Evolutionary conservation across 2,797 vertebrate genomes (phyloP).

Genomic region (Gadopsis bispinosus): DNA sequence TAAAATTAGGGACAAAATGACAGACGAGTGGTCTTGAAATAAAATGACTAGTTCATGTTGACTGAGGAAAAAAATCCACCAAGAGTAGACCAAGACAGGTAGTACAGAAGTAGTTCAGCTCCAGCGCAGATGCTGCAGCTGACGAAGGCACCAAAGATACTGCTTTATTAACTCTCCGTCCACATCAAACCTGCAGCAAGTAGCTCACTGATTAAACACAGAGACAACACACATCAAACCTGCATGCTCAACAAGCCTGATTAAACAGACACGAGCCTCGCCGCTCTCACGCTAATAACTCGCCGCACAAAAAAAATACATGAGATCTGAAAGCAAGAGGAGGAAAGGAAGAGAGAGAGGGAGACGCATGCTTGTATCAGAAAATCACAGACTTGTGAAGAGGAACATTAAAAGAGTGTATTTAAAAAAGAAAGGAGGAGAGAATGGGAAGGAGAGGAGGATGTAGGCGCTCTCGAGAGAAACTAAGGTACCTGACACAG

Average conservation of each 20-base stretch:
- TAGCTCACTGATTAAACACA: conserved; percentile 83
- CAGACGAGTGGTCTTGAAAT: neutral
- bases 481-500: conserved; percentile 70
- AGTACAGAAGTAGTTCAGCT: conserved; percentile 34
- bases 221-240: conserved; percentile 87
- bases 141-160: conserved; percentile 84
- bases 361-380: conserved; percentile 64
- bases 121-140: conserved; percentile 62
- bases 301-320: conserved; percentile 62
- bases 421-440: conserved; percentile 61
- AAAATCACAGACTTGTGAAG: conserved; percentile 72
- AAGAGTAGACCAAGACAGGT: conserved; percentile 28
- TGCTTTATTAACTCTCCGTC: conserved; percentile 85
- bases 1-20: neutral
- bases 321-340: conserved; percentile 57
- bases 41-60: neutral
- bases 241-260: conserved; percentile 80
- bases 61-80: conserved; percentile 10
- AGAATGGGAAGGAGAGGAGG: conserved; percentile 48
- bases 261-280: conserved; percentile 78
- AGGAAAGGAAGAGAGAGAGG: conserved; percentile 12
- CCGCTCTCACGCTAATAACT: conserved; percentile 81
- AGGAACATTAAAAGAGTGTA: conserved; percentile 76
- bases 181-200: conserved; percentile 86
- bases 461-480: conserved; percentile 40